phyloP scores from a whole-genome alignment of 2,888 invertebrate genomes.

The Danaus chrysippus region DNA sequence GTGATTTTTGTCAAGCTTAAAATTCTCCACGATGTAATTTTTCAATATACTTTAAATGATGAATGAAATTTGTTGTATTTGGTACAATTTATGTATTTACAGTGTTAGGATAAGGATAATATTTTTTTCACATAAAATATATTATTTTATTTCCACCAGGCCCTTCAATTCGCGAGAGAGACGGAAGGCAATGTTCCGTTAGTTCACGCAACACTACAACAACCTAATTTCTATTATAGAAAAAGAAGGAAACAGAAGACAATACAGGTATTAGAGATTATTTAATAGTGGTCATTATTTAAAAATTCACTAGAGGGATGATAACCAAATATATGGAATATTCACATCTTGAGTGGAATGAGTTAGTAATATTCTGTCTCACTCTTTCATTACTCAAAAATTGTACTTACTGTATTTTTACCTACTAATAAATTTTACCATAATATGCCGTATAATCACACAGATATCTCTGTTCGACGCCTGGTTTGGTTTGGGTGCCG shows the following conservation, averaged over 20 bases:
- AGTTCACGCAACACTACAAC: constrained; percentile 51
- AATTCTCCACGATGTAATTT: too few relatives aligned
- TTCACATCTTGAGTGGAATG: too few relatives aligned
- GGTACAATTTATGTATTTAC: background rate
- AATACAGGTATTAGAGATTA: constrained; percentile 46
- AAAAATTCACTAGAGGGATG: background rate
- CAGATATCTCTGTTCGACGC: constrained; percentile 57
- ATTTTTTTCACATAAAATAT: background rate
- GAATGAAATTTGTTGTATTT: too few relatives aligned
- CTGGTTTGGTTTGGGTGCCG: constrained; percentile 50
- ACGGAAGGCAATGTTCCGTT: constrained; percentile 43
- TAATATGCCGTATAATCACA: background rate
- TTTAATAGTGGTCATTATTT: background rate
- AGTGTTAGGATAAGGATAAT: too few relatives aligned
- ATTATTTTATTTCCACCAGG: constrained; percentile 18
- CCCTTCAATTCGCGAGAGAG: constrained; percentile 27
- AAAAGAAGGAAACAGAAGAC: constrained; percentile 46
- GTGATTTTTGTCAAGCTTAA: too few relatives aligned
- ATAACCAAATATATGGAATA: too few relatives aligned
- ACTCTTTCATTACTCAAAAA: too few relatives aligned
- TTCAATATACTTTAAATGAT: too few relatives aligned
- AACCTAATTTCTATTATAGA: constrained; percentile 68
- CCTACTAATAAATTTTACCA: too few relatives aligned
- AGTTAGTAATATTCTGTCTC: too few relatives aligned
- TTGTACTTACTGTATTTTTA: too few relatives aligned